A percentile compares a stretch with the other conserved stretches of the same genome.
Evolutionary conservation across 2,888 invertebrate genomes (phyloP).

Genomic region (Tyria jacobaeae): DNA sequence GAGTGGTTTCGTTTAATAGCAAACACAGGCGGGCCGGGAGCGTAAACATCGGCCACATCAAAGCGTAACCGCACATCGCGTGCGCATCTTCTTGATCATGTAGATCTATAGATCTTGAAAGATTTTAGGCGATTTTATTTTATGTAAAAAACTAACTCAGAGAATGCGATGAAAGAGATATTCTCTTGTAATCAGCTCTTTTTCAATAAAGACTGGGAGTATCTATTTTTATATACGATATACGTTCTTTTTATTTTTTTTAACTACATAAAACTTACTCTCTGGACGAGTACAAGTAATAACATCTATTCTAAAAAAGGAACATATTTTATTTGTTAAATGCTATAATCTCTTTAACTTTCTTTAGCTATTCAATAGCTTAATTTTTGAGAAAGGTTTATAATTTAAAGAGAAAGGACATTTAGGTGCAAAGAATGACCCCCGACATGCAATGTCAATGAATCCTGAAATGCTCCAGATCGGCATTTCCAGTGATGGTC

Average conservation of each 20-base stretch:
- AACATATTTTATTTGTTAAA: no score
- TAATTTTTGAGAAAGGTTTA: no score
- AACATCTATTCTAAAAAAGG: no score
- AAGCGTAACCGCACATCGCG: constrained; percentile 57
- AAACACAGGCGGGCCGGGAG: constrained; percentile 71
- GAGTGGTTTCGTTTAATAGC: constrained; percentile 75
- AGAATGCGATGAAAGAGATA: not conserved
- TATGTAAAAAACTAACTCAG: not conserved
- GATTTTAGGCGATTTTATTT: constrained; percentile 10
- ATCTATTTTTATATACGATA: not conserved
- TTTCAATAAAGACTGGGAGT: not conserved
- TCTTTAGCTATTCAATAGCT: no score
- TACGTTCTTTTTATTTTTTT: no score
- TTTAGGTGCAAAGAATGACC: no score
- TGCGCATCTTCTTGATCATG: constrained; percentile 55
- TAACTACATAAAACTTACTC: not conserved
- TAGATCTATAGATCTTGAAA: constrained; percentile 21
- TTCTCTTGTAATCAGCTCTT: not conserved
- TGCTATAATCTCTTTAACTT: no score
- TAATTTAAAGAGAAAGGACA: no score
- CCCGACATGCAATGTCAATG: no score
- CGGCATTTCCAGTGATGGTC: no score
- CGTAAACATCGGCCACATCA: constrained; percentile 83
- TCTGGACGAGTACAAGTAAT: no score
- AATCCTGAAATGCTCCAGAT: no score